Base-by-base conservation (phyloP, 2,888 invertebrate species). In the Dynastes maya region DNA sequence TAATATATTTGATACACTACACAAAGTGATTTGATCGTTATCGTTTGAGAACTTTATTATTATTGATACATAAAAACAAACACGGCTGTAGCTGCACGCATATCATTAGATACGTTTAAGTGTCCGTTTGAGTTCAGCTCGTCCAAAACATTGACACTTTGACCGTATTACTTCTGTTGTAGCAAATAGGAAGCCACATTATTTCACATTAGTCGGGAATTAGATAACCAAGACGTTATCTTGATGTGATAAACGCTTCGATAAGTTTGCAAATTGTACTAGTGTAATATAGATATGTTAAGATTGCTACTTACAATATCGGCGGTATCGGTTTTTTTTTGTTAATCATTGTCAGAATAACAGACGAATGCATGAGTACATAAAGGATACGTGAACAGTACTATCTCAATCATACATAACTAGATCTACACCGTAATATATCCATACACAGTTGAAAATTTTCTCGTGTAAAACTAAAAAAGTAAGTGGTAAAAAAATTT, bases 241-340 rank as follows among this genome's bases (percentile, higher is more conserved):
- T 61, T 74, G 72, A 74, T 74, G 40, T 27, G 72, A 74, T 74
- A 74, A 74, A 40, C 58, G 72, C 37, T 58, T 72, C 58, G 72
- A 74, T 61, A 61, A 74, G 61, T 74, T 22, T 22, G 61, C 27
- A 74, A 40, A 61, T 74, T 74, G 16, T 74, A 45, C 72, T 45
- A 61, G 11, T 61, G 72, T 61, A 74, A 74, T 71, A 71, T 58
- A 58, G 40, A 22, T 61, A 61, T 40, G 61, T 61, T 74, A 74
- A 74, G 72, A 61, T 74, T 61, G 68, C 29, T 63, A 63, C 29
- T 32, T 63, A 63, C 13, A 29, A 63, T 29, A n/a, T n/a, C 55
- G n/a, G n/a, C 55, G n/a, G 45, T 45, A 45, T 45, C 45, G 37
- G 2, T 45, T 45, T 45, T 45, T 40, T 45, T 45, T 45, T 45